Percentiles rank a stretch among this genome's conserved stretches.
Evolutionary conservation across 37 sponge, comb jelly and placozoan genomes (phyloP).

Genomic region (Tethya wilhelma): DNA sequence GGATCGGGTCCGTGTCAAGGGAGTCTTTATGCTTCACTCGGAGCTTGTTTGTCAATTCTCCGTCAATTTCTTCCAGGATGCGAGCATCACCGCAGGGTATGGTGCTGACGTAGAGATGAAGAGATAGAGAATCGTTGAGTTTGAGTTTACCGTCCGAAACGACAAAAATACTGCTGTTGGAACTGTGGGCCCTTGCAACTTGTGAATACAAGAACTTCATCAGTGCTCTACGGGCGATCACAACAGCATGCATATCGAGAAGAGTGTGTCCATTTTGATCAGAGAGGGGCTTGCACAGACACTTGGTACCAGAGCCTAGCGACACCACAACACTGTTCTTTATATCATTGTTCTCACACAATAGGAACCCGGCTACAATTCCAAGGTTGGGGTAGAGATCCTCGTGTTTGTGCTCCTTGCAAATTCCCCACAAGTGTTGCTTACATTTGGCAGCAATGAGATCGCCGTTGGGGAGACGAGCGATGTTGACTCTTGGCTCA

Average conservation of each 20-base stretch:
- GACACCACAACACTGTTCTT: constrained; percentile 16
- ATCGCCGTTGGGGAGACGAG: not conserved
- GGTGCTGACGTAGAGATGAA: constrained; percentile 88
- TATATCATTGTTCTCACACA: not conserved
- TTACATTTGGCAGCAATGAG: constrained; percentile 29
- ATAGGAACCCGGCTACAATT: constrained; percentile 10
- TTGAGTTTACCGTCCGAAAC: not conserved
- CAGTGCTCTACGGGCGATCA: constrained; percentile 15
- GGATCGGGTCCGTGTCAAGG: constrained; percentile 2
- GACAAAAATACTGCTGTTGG: not conserved
- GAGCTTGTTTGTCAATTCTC: not conserved
- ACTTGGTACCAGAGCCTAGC: constrained; percentile 11
- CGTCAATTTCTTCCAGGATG: not conserved
- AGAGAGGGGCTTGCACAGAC: not conserved
- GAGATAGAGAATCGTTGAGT: constrained; percentile 28
- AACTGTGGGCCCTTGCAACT: not conserved
- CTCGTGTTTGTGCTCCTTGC: not conserved
- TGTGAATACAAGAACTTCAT: constrained; percentile 3
- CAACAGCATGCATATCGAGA: constrained; percentile 13
- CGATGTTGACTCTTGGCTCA: not conserved
- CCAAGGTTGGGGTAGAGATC: not conserved
- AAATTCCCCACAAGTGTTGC: constrained; percentile 1
- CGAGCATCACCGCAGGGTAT: constrained; percentile 88
- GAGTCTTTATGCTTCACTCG: not conserved
- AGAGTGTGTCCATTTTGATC: not conserved